Evolutionary conservation across 1,140 invertebrate genomes (phyloP).

Genomic region (Penaeus vannamei): DNA sequence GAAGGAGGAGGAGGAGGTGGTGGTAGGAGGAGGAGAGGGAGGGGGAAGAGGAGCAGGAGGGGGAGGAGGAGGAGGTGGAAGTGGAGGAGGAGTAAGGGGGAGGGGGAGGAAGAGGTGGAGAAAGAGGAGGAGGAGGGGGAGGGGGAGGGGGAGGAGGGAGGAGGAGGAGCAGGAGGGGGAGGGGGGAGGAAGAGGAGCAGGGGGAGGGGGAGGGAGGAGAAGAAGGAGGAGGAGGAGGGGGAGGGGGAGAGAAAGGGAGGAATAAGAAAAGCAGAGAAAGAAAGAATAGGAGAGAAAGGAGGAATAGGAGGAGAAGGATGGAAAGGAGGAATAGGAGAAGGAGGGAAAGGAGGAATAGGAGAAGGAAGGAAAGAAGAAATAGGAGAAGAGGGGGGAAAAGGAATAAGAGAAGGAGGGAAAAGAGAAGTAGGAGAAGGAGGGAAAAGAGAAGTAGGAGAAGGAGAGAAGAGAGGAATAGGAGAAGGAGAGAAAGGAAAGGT

Average conservation of each 20-base stretch:
- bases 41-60: background rate
- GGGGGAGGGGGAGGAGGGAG: background rate
- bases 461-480: background rate
- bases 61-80: background rate
- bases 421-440: too few species aligned
- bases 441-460: background rate
- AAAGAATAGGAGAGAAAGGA: background rate
- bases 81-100: too few species aligned
- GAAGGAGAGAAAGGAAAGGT: too few species aligned
- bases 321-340: background rate
- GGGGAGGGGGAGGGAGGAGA: background rate
- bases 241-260: too few species aligned
- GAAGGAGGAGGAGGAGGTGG: too few species aligned
- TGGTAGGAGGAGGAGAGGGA: background rate
- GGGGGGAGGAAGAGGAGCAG: background rate
- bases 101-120: too few species aligned
- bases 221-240: background rate
- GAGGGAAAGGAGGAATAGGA: too few species aligned
- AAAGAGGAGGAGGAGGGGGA: background rate
- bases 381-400: background rate
- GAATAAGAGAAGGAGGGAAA: too few species aligned
- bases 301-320: background rate
- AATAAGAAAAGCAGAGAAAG: accelerated
- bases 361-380: background rate
- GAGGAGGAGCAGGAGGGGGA: too few species aligned